These are phyloP conservation scores for Smutsia temminckii DNA, from an alignment of 2,797 vertebrate genomes.

Conservation along the genomic window DNA sequence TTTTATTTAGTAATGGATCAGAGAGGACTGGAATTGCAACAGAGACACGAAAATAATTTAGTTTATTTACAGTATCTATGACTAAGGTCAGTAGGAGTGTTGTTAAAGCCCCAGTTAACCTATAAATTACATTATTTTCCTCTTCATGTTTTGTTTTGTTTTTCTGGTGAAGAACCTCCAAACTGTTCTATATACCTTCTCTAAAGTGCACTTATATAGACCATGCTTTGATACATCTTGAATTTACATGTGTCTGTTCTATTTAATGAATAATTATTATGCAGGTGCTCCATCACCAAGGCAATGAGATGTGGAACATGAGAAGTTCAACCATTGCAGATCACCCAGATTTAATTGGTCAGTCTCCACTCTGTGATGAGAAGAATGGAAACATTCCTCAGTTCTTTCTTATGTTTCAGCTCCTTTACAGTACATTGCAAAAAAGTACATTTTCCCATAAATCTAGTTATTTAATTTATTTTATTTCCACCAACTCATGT, in stretches of 20 bases:
- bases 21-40: background rate
- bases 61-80: background rate
- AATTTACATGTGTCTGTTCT: conserved; percentile 63
- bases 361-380: background rate
- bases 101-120: background rate
- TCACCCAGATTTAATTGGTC: conserved; percentile 57
- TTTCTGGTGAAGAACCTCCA: background rate
- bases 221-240: conserved; percentile 33
- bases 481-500: background rate
- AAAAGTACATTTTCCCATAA: background rate
- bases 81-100: background rate
- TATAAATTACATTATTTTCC: conserved; percentile 28
- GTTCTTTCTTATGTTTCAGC: background rate
- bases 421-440: background rate
- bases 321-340: conserved; percentile 36
- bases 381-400: conserved; percentile 10
- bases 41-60: background rate
- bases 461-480: background rate
- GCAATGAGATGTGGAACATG: conserved; percentile 51
- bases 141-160: background rate
- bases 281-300: conserved; percentile 66
- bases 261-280: conserved; percentile 61
- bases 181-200: background rate
- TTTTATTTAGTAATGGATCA: background rate
- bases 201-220: background rate